Evolutionary conservation across 2,797 vertebrate species (phyloP).

Genomic region (Leptatherina wallacei): DNA sequence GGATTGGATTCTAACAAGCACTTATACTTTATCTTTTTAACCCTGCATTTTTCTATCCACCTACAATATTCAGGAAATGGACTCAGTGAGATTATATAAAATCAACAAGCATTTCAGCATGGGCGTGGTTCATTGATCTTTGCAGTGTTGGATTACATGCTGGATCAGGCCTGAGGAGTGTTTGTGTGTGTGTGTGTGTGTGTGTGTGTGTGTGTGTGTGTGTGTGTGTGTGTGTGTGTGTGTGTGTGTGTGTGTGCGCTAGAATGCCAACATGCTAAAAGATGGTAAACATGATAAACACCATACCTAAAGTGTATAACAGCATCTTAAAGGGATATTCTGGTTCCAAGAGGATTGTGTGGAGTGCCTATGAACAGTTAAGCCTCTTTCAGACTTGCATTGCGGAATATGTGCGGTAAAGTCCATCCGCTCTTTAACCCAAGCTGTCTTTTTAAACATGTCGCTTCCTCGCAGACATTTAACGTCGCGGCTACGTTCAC

Average conservation of each 20-base stretch:
- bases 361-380: no score
- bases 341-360: not conserved
- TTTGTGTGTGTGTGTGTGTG: conserved; percentile 7
- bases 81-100: conserved; percentile 7
- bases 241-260: conserved; percentile 8
- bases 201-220: no score
- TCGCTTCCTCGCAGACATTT: no score
- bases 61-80: conserved; percentile 11
- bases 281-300: not conserved
- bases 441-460: no score
- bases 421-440: no score
- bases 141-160: conserved; percentile 25
- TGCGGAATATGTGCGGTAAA: no score
- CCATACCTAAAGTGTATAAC: not conserved
- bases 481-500: no score
- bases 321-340: not conserved
- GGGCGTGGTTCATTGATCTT: conserved; percentile 49
- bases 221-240: not conserved
- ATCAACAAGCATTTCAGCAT: conserved; percentile 31
- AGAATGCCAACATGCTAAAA: not conserved
- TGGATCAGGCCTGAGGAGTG: conserved; percentile 6
- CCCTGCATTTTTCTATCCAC: conserved; percentile 16
- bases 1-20: not conserved
- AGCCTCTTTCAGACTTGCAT: no score
- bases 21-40: not conserved